Evolutionary conservation across 2,113 vertebrate species (phyloP).

Genomic region (Gopherus evgoodei): DNA sequence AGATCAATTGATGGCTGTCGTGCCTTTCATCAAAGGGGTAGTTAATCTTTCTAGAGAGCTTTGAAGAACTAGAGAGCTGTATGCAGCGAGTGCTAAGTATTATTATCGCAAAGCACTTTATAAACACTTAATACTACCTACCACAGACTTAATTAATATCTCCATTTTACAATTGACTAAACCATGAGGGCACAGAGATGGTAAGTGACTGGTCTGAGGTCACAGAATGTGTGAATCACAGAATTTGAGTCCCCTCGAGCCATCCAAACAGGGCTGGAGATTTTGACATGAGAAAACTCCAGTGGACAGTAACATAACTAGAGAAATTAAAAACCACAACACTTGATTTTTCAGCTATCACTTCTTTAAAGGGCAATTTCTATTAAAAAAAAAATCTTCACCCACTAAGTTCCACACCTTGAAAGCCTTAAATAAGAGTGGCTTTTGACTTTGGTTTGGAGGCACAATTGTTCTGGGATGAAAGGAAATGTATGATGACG

Average conservation of each 20-base stretch:
- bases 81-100: not conserved
- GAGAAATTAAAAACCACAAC: not conserved
- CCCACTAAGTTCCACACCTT: not conserved
- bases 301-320: not conserved
- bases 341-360: not conserved
- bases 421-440: not conserved
- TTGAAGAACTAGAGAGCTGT: not conserved
- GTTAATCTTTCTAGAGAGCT: not conserved
- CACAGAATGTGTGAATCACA: not conserved
- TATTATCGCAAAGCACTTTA: not conserved
- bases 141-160: not conserved
- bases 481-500: not conserved
- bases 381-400: too few species aligned
- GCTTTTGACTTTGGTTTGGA: not conserved
- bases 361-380: not conserved
- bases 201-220: not conserved
- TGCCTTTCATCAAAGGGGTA: not conserved
- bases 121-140: not conserved
- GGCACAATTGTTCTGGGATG: not conserved
- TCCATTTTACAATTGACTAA: not conserved
- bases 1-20: not conserved
- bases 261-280: not conserved
- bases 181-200: not conserved
- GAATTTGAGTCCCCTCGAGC: not conserved
- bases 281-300: not conserved